Evolutionary conservation across 2,888 invertebrate genomes (phyloP).

Genomic region (Agonopterix subpropinquella): DNA sequence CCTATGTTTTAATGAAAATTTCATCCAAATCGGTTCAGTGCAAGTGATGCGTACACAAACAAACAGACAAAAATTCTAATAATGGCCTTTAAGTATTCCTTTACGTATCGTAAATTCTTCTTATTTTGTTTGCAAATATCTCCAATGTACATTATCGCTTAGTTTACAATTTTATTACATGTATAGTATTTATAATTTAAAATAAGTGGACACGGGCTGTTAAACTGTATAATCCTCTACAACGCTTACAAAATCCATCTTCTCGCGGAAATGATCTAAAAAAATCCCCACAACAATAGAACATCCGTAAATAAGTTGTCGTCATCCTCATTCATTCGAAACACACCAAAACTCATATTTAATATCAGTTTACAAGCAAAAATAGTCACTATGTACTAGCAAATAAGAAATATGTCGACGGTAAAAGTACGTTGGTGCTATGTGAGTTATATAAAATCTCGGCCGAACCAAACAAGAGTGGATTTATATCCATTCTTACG

Average conservation of each 20-base stretch:
- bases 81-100: too few species aligned
- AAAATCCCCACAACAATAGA: conserved; percentile 1
- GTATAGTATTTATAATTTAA: too few species aligned
- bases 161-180: too few species aligned
- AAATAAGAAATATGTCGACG: not conserved
- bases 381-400: not conserved
- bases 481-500: conserved; percentile 7
- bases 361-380: not conserved
- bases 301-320: conserved; percentile 6
- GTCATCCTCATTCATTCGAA: not conserved
- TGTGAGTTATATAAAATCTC: not conserved
- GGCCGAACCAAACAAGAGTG: conserved; percentile 2
- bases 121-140: too few species aligned
- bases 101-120: too few species aligned
- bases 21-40: too few species aligned
- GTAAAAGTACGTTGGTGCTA: not conserved
- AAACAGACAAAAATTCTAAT: too few species aligned
- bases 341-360: not conserved
- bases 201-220: too few species aligned
- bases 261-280: not conserved
- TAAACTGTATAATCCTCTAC: too few species aligned
- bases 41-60: too few species aligned
- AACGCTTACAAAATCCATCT: not conserved
- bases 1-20: too few species aligned
- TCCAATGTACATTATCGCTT: too few species aligned